phyloP scores from a whole-genome alignment of 2,797 vertebrate genomes.

The Ciconia nigra region DNA sequence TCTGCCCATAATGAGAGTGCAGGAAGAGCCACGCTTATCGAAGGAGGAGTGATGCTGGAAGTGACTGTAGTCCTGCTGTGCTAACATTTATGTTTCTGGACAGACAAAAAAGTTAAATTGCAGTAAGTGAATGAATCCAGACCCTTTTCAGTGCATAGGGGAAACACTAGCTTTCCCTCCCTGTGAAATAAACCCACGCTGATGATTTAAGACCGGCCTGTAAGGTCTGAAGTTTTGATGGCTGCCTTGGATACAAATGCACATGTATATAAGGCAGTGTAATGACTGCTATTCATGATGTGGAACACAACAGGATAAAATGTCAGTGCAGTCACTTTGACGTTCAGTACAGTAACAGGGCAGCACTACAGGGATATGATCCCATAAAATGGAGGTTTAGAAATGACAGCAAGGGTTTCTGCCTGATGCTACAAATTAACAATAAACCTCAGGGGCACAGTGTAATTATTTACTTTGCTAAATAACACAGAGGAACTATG shows the following conservation, averaged over 20 bases:
- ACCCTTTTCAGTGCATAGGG: background rate
- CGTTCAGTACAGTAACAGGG: background rate
- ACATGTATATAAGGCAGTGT: fast-evolving
- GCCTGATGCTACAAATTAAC: background rate
- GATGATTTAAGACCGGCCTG: background rate
- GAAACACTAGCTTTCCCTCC: background rate
- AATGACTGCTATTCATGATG: background rate
- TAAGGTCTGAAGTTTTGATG: background rate
- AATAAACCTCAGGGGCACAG: background rate
- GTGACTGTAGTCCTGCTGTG: background rate
- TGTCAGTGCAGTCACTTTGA: background rate
- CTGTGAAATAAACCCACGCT: background rate
- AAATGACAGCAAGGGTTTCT: background rate
- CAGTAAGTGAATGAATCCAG: background rate
- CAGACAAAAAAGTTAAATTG: background rate
- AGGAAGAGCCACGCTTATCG: background rate
- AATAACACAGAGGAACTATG: slow-evolving; percentile 49
- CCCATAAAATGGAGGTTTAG: background rate
- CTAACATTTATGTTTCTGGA: background rate
- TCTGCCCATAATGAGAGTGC: background rate
- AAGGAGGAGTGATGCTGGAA: background rate
- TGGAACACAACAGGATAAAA: background rate
- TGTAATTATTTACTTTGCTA: slow-evolving; percentile 72
- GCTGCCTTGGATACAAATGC: background rate
- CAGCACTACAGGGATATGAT: background rate